Evolutionary conservation across 2,888 invertebrate genomes (phyloP), one percentile per base, ranked within the genome.

Genomic region (Pocota personata): DNA sequence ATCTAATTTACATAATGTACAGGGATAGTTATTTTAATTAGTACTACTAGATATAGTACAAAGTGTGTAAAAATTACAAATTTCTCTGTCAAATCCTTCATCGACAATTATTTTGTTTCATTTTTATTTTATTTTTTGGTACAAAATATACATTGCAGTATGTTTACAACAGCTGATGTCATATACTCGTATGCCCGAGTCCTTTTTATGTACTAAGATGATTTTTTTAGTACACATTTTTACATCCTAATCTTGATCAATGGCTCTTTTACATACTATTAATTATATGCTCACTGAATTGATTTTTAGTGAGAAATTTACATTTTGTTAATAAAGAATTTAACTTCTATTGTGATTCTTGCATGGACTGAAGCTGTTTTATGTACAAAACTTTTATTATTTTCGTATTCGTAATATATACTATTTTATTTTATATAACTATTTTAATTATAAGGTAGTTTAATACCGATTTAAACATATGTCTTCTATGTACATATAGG

Each of bases 111-210:
- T 71, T 46, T 30, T 19, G n/a, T 60, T 58, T 40, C n/a, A 0
- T 12, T 71, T 46, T 30, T 19, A 10, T 60, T 58, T 40, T 16
- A 0, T 12, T 60, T 32, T 46, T 67, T 19, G 35, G 32, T 80
- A 80, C 62, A 82, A 76, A 76, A 82, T 82, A 37, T 82, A 82
- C 76, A 64, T 24, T 57, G 7, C 60, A 32, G 52, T 19, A 14
- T 55, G 21, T 46, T 46, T 46, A 48, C 14, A 10, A 10, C 0
- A 16, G 12, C 14, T 32, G 24, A 40, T 40, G 14, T 3, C 14
- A 14, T n/a, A n/a, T 40, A n/a, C n/a, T n/a, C n/a, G n/a, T 14
- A n/a, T 40, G n/a, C 5, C 14, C 6, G 24, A 24, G 24, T 24
- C 5, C 14, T 14, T 14, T 14, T 1, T 48, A 48, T 12, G n/a